These are phyloP conservation scores for Netta rufina DNA, from an alignment of 2,797 vertebrate genomes.

Conservation along the genomic window DNA sequence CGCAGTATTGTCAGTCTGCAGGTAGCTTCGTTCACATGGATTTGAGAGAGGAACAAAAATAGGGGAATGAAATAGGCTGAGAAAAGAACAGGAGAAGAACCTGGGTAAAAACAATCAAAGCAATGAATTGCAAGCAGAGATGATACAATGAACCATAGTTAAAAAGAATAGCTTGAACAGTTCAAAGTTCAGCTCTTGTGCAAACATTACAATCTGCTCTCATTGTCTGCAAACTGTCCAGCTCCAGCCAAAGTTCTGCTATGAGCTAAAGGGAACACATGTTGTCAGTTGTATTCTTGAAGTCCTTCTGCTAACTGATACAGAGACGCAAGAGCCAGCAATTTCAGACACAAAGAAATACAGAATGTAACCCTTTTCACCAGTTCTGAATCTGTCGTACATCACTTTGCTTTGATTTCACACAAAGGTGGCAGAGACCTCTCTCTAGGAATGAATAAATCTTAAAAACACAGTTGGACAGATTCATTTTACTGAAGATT, in stretches of 20 bases:
- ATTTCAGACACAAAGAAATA: not conserved
- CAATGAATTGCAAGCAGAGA: not conserved
- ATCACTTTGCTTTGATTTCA: not conserved
- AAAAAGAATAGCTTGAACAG: slow-evolving; percentile 14
- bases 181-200: slow-evolving; percentile 55
- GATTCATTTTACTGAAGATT: not conserved
- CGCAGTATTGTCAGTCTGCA: not conserved
- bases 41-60: not conserved
- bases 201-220: slow-evolving; percentile 29
- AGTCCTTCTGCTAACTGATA: not conserved
- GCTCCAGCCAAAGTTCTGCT: not conserved
- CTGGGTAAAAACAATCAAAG: not conserved
- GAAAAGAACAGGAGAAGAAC: not conserved
- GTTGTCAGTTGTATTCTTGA: not conserved
- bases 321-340: not conserved
- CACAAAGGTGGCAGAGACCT: not conserved
- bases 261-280: not conserved
- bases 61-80: not conserved
- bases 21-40: not conserved
- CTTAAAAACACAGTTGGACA: not conserved
- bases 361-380: not conserved
- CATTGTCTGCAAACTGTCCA: not conserved
- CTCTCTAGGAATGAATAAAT: not conserved
- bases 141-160: not conserved
- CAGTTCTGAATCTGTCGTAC: not conserved